Evolutionary conservation across 2,113 vertebrate genomes (phyloP).

Genomic region (Oncorhynchus kisutch): DNA sequence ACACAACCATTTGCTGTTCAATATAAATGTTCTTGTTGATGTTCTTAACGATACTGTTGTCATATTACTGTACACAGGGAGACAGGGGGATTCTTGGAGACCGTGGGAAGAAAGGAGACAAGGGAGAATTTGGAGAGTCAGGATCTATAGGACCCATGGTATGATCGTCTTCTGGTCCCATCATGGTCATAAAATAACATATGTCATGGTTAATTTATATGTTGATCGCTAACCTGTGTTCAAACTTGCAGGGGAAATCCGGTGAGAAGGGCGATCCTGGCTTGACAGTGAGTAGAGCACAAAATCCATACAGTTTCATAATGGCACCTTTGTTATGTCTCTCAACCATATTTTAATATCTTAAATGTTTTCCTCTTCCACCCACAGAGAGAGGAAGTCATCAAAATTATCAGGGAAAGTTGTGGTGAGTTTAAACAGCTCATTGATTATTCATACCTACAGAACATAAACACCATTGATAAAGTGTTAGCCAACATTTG

Average conservation of each 20-base stretch:
- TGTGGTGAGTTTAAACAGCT: slow-evolving; percentile 76
- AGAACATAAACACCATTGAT: not conserved
- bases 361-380: slow-evolving; percentile 29
- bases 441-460: not conserved
- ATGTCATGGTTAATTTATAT: not conserved
- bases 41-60: not conserved
- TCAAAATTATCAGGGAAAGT: slow-evolving; percentile 83
- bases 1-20: not conserved
- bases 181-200: not conserved
- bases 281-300: slow-evolving; percentile 77
- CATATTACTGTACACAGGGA: slow-evolving; percentile 65
- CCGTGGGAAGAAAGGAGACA: slow-evolving; percentile 78
- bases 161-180: slow-evolving; percentile 30
- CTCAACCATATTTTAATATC: not conserved
- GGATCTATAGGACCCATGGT: slow-evolving; percentile 77
- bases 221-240: not conserved
- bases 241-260: slow-evolving; percentile 68
- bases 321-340: not conserved
- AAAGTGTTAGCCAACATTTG: too few species aligned
- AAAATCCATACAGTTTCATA: not conserved
- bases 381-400: slow-evolving; percentile 82
- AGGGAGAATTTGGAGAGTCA: slow-evolving; percentile 78
- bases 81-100: slow-evolving; percentile 76
- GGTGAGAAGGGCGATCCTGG: slow-evolving; percentile 81
- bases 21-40: not conserved